Conservation (phyloP, 2,888 invertebrate genomes). For the Formica aserva region DNA sequence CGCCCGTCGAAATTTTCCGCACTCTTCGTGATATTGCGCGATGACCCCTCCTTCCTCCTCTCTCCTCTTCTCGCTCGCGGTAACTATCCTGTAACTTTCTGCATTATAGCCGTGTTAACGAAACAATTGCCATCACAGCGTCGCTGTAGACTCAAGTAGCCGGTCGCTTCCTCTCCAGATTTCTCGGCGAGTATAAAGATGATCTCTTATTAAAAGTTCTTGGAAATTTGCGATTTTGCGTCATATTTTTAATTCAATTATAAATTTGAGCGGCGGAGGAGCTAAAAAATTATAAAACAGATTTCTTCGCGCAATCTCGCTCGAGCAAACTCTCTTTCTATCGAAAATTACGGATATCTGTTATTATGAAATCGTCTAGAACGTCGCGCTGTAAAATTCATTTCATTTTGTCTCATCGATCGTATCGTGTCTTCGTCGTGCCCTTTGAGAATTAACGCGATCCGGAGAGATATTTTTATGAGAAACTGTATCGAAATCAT, state of each 20-base stretch:
- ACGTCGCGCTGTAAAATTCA: constrained; percentile 5
- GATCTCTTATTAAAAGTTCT: constrained; percentile 23
- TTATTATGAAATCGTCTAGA: constrained; percentile 14
- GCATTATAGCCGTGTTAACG: constrained; percentile 48
- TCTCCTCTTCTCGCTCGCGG: background rate
- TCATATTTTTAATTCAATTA: constrained; percentile 28
- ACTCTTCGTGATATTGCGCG: constrained; percentile 2
- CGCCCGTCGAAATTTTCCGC: constrained; percentile 39
- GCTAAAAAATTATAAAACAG: constrained; percentile 2
- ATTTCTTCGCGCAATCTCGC: background rate
- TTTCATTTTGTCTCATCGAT: constrained; percentile 2
- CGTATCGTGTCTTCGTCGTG: background rate
- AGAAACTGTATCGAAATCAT: constrained; percentile 16
- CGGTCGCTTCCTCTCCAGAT: background rate
- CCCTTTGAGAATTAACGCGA: constrained; percentile 5
- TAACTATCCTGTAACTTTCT: constrained; percentile 40
- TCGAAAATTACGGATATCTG: constrained; percentile 28
- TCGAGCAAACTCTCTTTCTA: background rate
- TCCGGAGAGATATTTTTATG: constrained; percentile 8
- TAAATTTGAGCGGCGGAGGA: constrained; percentile 1
- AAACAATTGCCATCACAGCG: constrained; percentile 42
- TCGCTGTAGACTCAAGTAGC: background rate
- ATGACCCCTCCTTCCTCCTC: background rate
- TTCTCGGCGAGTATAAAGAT: constrained; percentile 1
- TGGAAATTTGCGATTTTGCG: constrained; percentile 21